Evolutionary conservation across 2,888 invertebrate species (phyloP).

Genomic region (Proisotoma minuta): DNA sequence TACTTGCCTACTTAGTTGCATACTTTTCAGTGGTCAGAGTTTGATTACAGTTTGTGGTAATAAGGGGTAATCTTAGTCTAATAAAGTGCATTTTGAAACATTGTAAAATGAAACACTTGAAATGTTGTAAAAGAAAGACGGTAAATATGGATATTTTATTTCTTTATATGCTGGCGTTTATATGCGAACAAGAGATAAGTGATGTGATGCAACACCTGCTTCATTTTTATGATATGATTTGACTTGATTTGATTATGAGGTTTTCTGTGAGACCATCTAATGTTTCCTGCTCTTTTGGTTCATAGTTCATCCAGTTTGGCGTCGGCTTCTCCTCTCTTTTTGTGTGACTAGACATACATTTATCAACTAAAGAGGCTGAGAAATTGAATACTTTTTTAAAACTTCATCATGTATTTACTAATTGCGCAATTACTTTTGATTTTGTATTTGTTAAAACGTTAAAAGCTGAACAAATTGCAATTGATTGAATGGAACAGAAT

Average conservation of each 20-base stretch:
- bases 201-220: constrained; percentile 12
- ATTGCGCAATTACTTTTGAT: too few relatives aligned
- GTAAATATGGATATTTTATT: constrained; percentile 3
- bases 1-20: too few relatives aligned
- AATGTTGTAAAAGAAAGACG: neutral
- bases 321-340: neutral
- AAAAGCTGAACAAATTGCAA: too few relatives aligned
- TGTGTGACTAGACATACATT: too few relatives aligned
- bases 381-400: too few relatives aligned
- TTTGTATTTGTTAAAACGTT: too few relatives aligned
- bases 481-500: too few relatives aligned
- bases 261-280: constrained; percentile 5
- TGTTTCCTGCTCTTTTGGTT: constrained; percentile 13
- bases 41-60: constrained; percentile 3
- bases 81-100: constrained; percentile 7
- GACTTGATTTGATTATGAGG: constrained; percentile 19
- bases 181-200: constrained; percentile 4
- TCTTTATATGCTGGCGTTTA: neutral
- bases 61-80: constrained; percentile 9
- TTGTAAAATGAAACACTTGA: too few relatives aligned
- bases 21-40: neutral
- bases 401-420: too few relatives aligned
- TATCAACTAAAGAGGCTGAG: too few relatives aligned
- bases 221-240: constrained; percentile 11
- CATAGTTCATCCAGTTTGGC: too few relatives aligned